Evolutionary conservation across 1,140 invertebrate species (phyloP), one percentile per base, ranked within the genome.

Genomic region (Agrilus planipennis): DNA sequence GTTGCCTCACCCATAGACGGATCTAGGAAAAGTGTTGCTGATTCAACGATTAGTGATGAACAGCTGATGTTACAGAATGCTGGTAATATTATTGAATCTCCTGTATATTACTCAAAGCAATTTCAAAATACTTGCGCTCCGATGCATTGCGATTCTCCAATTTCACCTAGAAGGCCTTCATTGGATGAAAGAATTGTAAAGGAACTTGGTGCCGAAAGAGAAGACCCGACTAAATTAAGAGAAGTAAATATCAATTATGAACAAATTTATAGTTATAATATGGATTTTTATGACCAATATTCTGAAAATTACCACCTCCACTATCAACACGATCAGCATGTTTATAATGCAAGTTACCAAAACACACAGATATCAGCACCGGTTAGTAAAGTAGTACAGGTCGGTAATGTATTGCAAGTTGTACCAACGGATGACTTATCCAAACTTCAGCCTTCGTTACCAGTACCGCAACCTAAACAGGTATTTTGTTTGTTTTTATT

Each of bases 371-470:
- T 14, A 19, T 20, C 20, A 32, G 28, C 18, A 6, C 22, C 11
- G 11, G 16, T n/a, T 3, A 17, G 19, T 9, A 60, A 64, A 30
- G 61, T 66, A 9, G 51, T 70, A 0, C 67, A 70, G 47, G 61
- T 71, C 28, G 70, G 70, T 31, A 70, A 72, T 52, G 61, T 71
- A 34, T 49, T 72, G 3, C 68, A 71, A 53, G 67, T 72, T 23
- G 60, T 71, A 4, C 70, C 73, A 5, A 68, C 64, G 14, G 53
- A 55, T 30, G 46, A 44, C 12, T 15, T 40, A 15, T 18, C 37
- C 6, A n/a, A n/a, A n/a, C n/a, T n/a, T n/a, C 31, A 12, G 7
- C 9, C 31, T 14, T 31, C 32, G 15, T 10, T 19, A n/a, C 32
- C 34, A 18, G 11, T 42, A 36, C 27, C 39, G 22, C 27, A 41